Conservation (phyloP, 2,113 vertebrate species). For the Brachypodius melanocephalos region DNA sequence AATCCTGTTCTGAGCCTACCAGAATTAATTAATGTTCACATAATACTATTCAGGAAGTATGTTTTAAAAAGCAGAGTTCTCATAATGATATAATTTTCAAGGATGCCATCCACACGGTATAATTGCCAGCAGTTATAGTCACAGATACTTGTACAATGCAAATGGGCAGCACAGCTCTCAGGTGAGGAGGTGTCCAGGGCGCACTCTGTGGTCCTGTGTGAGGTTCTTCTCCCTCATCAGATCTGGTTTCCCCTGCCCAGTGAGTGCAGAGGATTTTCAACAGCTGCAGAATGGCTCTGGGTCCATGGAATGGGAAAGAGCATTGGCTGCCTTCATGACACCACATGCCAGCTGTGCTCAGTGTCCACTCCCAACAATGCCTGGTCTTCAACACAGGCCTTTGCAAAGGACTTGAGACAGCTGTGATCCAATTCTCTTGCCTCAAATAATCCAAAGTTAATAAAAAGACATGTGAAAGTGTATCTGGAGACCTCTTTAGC, state of each 20-base stretch:
- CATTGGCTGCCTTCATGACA: not conserved
- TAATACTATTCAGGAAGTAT: conserved; percentile 45
- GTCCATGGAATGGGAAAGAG: not conserved
- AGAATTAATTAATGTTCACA: conserved; percentile 61
- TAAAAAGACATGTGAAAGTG: not conserved
- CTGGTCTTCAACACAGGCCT: not conserved
- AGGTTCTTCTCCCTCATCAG: not conserved
- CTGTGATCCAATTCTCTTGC: not conserved
- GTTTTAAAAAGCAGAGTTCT: conserved; percentile 51
- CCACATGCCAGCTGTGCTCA: not conserved
- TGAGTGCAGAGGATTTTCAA: not conserved
- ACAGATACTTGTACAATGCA: not conserved
- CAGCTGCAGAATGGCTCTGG: not conserved
- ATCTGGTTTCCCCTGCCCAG: not conserved
- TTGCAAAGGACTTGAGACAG: not conserved
- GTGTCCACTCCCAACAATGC: not conserved
- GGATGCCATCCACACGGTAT: not conserved
- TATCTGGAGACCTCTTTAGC: not conserved
- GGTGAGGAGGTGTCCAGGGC: not conserved
- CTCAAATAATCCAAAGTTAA: not conserved
- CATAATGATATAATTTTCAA: conserved; percentile 40
- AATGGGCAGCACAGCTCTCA: not conserved
- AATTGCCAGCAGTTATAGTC: not conserved
- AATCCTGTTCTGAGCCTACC: conserved; percentile 37
- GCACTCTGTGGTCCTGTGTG: not conserved